Evolutionary conservation across 2,113 vertebrate species (phyloP).

Genomic region (Chamaetylas fuelleborni): DNA sequence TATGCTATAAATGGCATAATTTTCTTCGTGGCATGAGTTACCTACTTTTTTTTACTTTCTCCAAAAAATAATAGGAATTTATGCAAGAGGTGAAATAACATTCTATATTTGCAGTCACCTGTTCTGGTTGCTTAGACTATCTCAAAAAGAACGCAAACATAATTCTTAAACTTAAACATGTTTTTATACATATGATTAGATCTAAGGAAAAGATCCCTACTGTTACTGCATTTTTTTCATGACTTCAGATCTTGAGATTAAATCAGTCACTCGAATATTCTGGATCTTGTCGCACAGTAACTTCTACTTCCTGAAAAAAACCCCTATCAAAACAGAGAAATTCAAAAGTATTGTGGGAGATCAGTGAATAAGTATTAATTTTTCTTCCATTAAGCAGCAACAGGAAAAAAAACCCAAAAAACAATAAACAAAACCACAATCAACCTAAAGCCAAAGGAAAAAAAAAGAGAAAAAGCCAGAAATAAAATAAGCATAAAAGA

Average conservation of each 20-base stretch:
- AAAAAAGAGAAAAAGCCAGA: neutral
- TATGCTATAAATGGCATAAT: neutral
- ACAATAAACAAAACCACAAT: neutral
- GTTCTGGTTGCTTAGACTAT: neutral
- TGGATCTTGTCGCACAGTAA: neutral
- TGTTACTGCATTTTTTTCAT: neutral
- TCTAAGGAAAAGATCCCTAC: neutral
- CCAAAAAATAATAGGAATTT: neutral
- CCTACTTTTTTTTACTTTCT: neutral
- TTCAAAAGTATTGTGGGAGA: neutral
- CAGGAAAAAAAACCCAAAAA: neutral
- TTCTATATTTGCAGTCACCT: neutral
- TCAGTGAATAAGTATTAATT: neutral
- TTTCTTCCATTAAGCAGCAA: neutral
- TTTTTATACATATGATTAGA: neutral
- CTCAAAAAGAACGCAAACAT: neutral
- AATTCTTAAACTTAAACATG: neutral
- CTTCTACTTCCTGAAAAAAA: neutral
- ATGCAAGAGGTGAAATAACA: neutral
- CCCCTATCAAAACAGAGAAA: neutral
- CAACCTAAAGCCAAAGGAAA: neutral
- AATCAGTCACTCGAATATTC: neutral
- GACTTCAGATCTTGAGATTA: neutral
- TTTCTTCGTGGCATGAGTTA: neutral
- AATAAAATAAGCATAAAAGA: neutral